A percentile compares a stretch with the other conserved stretches of the same genome.
Evolutionary conservation across 2,888 invertebrate species (phyloP).

Genomic region (Cheilosia soror): DNA sequence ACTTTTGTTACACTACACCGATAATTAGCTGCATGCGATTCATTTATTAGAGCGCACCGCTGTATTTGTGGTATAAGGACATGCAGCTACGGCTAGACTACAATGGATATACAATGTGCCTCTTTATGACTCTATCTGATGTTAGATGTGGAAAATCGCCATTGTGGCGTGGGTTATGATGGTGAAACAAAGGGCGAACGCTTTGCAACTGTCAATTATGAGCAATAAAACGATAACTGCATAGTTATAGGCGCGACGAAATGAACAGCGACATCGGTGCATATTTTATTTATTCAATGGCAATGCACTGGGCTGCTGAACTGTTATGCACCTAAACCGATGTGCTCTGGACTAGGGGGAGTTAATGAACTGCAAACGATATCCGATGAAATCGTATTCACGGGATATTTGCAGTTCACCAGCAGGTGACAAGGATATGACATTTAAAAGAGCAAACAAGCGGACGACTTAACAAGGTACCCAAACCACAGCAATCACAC

Average conservation of each 20-base stretch:
- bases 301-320: slow-evolving; percentile 57
- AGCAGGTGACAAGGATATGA: slow-evolving; percentile 66
- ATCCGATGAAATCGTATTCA: slow-evolving; percentile 64
- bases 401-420: slow-evolving; percentile 25
- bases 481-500: slow-evolving; percentile 17
- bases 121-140: slow-evolving; percentile 71
- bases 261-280: slow-evolving; percentile 52
- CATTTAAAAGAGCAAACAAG: slow-evolving; percentile 56
- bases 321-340: not conserved
- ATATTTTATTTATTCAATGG: slow-evolving; percentile 74
- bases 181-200: slow-evolving; percentile 5
- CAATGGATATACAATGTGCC: slow-evolving; percentile 57
- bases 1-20: slow-evolving; percentile 68
- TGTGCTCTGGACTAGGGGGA: slow-evolving; percentile 48
- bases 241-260: slow-evolving; percentile 73
- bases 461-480: slow-evolving; percentile 55
- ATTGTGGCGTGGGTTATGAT: not conserved
- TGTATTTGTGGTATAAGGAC: slow-evolving; percentile 17
- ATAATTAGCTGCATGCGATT: slow-evolving; percentile 75
- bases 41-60: slow-evolving; percentile 66
- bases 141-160: slow-evolving; percentile 34
- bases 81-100: slow-evolving; percentile 72
- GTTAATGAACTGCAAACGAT: slow-evolving; percentile 75
- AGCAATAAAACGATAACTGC: slow-evolving; percentile 72
- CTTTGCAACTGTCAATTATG: slow-evolving; percentile 72